Conservation (phyloP, 2,113 vertebrate genomes). For the Muntiacus muntjak region DNA sequence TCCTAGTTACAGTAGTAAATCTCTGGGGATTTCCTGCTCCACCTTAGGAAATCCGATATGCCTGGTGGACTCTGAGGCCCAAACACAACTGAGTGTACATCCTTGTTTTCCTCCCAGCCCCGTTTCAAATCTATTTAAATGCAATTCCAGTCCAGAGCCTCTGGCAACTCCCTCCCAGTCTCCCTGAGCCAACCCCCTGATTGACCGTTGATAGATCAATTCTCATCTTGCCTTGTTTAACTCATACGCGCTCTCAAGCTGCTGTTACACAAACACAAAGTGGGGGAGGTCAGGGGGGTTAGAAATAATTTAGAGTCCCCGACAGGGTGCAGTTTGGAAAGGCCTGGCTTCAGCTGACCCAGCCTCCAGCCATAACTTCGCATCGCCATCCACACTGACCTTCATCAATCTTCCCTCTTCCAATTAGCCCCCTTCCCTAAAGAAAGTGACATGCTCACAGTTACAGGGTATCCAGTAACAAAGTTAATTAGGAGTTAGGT, state of each 20-base stretch:
- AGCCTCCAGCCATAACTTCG: constrained; percentile 57
- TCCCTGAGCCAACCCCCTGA: neutral
- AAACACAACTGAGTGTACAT: neutral
- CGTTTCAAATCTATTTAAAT: neutral
- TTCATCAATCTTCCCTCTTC: constrained; percentile 71
- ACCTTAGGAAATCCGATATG: neutral
- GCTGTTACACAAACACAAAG: constrained; percentile 41
- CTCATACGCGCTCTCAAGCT: constrained; percentile 42
- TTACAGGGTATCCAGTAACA: neutral
- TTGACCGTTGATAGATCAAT: constrained; percentile 50
- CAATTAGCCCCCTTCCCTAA: constrained; percentile 56
- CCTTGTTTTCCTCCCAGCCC: neutral
- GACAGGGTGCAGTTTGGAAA: constrained; percentile 10
- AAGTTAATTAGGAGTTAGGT: constrained; percentile 64
- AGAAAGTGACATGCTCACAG: constrained; percentile 30
- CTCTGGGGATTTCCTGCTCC: neutral
- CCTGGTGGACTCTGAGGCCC: neutral
- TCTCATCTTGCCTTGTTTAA: constrained; percentile 49
- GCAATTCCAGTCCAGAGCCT: neutral
- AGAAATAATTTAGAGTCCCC: constrained; percentile 60
- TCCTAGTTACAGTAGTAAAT: neutral
- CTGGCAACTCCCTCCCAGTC: neutral
- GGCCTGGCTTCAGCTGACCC: constrained; percentile 55
- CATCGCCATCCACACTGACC: neutral
- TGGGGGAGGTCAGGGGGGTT: constrained; percentile 16